Evolutionary conservation across 2,888 invertebrate species (phyloP).

Genomic region (Asteroscopus sphinx): DNA sequence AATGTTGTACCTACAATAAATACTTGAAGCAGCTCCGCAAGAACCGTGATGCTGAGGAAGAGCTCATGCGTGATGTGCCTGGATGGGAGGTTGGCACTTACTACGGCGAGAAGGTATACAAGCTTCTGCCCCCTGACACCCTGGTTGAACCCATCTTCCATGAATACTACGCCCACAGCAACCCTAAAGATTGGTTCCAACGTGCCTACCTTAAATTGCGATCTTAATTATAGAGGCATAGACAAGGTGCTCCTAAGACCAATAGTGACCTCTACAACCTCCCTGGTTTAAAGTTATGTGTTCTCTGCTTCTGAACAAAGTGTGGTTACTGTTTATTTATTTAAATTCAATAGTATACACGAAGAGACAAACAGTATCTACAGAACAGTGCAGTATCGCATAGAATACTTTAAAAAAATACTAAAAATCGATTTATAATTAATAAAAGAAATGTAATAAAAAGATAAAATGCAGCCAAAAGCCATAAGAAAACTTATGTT

Average conservation of each 20-base stretch:
- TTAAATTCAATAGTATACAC: conserved; percentile 56
- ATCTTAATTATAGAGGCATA: conserved; percentile 77
- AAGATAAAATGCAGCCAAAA: too few species aligned
- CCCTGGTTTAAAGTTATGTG: too few species aligned
- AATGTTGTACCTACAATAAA: too few species aligned
- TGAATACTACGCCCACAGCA: conserved; percentile 93
- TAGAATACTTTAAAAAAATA: too few species aligned
- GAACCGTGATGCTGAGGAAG: conserved; percentile 95
- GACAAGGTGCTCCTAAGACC: conserved; percentile 7
- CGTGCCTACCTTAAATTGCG: conserved; percentile 88
- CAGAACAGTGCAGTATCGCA: too few species aligned
- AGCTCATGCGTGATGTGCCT: conserved; percentile 96
- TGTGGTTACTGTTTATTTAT: conserved; percentile 61
- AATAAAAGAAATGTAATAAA: too few species aligned
- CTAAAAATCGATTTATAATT: too few species aligned
- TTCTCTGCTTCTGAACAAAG: conserved; percentile 19
- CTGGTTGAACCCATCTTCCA: conserved; percentile 91
- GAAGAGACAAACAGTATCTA: too few species aligned
- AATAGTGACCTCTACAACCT: conserved; percentile 2
- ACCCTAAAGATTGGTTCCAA: conserved; percentile 84
- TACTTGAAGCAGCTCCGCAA: conserved; percentile 94
- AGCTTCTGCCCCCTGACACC: conserved; percentile 91
- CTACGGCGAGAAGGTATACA: conserved; percentile 95
- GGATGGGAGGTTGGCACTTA: conserved; percentile 98
- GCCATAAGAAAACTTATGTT: too few species aligned